These are phyloP conservation scores for Lepisosteus oculatus DNA, from an alignment of 2,113 vertebrate species.

Conservation along the genomic window DNA sequence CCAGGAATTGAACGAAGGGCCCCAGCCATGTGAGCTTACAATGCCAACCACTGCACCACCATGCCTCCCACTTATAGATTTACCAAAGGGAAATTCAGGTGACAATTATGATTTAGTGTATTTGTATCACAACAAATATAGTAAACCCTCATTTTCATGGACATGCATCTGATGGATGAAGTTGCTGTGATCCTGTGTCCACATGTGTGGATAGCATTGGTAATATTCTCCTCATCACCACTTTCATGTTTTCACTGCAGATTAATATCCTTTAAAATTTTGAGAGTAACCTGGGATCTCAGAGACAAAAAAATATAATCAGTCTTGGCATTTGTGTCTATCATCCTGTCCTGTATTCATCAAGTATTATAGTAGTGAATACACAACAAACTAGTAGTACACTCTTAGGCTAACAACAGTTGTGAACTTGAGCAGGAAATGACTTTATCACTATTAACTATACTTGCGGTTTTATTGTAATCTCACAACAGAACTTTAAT, in stretches of 20 bases:
- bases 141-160: constrained; percentile 55
- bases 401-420: constrained; percentile 60
- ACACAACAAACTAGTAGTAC: constrained; percentile 64
- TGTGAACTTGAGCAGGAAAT: constrained; percentile 53
- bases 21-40: too few species aligned
- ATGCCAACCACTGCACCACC: too few species aligned
- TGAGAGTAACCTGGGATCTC: constrained; percentile 70
- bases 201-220: constrained; percentile 71
- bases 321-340: constrained; percentile 74
- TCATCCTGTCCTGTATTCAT: constrained; percentile 76
- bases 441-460: constrained; percentile 55
- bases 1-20: too few species aligned
- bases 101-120: constrained; percentile 68
- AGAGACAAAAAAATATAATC: constrained; percentile 69
- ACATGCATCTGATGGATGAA: constrained; percentile 71
- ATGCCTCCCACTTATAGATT: constrained; percentile 22
- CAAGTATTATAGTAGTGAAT: constrained; percentile 66
- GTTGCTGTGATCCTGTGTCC: constrained; percentile 72
- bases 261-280: constrained; percentile 76
- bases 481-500: constrained; percentile 45
- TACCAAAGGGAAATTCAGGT: constrained; percentile 64
- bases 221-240: constrained; percentile 67
- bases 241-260: constrained; percentile 70
- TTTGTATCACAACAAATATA: constrained; percentile 52
- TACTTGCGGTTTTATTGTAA: constrained; percentile 44